phyloP scores from a whole-genome alignment of 2,113 vertebrate genomes.

The Leucopternis melanops region DNA sequence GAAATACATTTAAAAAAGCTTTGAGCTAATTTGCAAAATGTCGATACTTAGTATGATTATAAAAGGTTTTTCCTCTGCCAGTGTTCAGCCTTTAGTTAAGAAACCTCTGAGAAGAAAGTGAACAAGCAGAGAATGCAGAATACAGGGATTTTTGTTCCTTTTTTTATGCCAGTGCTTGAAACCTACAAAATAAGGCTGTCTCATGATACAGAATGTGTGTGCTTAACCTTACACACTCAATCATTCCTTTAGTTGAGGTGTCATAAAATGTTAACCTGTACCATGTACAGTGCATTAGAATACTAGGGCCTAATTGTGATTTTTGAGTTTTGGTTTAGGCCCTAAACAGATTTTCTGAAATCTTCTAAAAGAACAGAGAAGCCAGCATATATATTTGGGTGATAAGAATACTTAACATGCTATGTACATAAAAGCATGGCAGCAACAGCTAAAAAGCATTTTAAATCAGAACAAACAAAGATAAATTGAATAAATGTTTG shows the following conservation, averaged over 20 bases:
- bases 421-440: not conserved
- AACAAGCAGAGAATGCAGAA: not conserved
- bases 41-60: not conserved
- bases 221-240: rapidly evolving
- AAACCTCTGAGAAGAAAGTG: not conserved
- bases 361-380: not conserved
- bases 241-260: not conserved
- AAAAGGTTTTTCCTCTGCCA: not conserved
- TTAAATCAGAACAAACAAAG: not conserved
- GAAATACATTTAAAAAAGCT: not conserved
- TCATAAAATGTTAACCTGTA: not conserved
- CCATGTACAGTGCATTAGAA: not conserved
- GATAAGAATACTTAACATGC: not conserved
- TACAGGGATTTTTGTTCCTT: not conserved
- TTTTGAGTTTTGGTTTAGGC: not conserved
- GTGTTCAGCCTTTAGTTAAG: not conserved
- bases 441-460: not conserved
- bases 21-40: not conserved
- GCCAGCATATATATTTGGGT: not conserved
- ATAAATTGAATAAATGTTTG: not conserved
- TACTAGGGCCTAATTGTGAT: not conserved
- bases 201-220: not conserved
- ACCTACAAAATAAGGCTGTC: not conserved
- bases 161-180: not conserved
- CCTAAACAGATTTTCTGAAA: not conserved